Evolutionary conservation across 2,113 vertebrate species (phyloP).

Genomic region (Polyodon spathula): DNA sequence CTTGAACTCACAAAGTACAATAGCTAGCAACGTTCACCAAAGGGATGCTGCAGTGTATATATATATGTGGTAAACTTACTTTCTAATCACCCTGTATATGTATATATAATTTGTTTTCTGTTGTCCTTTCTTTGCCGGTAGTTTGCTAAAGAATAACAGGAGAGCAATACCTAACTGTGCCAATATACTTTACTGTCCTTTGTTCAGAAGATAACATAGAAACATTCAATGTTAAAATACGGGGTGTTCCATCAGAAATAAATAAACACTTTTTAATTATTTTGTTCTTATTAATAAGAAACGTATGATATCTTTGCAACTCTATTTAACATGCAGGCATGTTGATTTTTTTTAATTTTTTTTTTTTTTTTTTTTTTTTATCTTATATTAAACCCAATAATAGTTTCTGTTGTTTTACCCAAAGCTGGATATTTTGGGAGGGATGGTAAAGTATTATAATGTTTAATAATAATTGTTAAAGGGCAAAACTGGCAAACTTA

Average conservation of each 20-base stretch:
- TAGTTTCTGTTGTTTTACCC: constrained; percentile 39
- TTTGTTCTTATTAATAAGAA: constrained; percentile 36
- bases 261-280: constrained; percentile 43
- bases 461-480: constrained; percentile 3
- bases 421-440: constrained; percentile 48
- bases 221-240: constrained; percentile 29
- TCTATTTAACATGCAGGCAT: constrained; percentile 55
- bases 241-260: constrained; percentile 24
- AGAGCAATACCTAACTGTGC: constrained; percentile 53
- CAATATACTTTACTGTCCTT: constrained; percentile 52
- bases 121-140: constrained; percentile 20
- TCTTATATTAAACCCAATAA: constrained; percentile 34
- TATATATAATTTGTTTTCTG: constrained; percentile 6
- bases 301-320: constrained; percentile 31
- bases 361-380: constrained; percentile 5
- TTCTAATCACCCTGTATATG: too few relatives aligned
- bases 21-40: too few relatives aligned
- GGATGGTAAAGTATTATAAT: constrained; percentile 20
- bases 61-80: too few relatives aligned
- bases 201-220: constrained; percentile 30
- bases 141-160: constrained; percentile 24
- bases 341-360: constrained; percentile 38
- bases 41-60: too few relatives aligned
- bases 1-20: too few relatives aligned
- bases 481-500: background rate